Evolutionary conservation across 2,888 invertebrate genomes (phyloP).

Genomic region (Gisinianus flammeolus): DNA sequence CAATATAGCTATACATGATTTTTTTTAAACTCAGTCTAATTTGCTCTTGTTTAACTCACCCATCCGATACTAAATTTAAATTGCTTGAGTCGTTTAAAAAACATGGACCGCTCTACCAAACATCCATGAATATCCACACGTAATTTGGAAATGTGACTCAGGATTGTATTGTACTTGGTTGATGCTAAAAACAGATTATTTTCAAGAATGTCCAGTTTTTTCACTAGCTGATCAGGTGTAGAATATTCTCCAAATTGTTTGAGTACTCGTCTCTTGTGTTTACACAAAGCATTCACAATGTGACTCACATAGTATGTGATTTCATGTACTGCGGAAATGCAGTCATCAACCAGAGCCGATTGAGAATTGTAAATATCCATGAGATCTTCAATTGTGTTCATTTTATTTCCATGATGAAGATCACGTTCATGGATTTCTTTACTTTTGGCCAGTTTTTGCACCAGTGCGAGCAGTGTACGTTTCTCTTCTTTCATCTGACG

Average conservation of each 20-base stretch:
- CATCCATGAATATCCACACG: not conserved
- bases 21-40: not conserved
- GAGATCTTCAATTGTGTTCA: not conserved
- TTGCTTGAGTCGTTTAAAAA: not conserved
- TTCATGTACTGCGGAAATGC: not conserved
- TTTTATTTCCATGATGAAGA: not conserved
- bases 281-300: not conserved
- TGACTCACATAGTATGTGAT: not conserved
- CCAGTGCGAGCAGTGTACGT: not conserved
- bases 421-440: not conserved
- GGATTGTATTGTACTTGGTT: not conserved
- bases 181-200: not conserved
- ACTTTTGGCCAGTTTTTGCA: not conserved
- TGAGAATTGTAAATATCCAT: not conserved
- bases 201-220: slow-evolving; percentile 9
- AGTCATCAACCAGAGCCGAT: not conserved
- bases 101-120: not conserved
- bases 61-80: not conserved
- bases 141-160: not conserved
- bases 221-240: not conserved
- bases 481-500: not conserved
- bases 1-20: not conserved
- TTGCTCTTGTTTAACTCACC: not conserved
- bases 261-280: not conserved
- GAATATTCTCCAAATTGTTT: not conserved